Conservation (phyloP, 1,140 invertebrate species). For the Tyrophagus putrescentiae region DNA sequence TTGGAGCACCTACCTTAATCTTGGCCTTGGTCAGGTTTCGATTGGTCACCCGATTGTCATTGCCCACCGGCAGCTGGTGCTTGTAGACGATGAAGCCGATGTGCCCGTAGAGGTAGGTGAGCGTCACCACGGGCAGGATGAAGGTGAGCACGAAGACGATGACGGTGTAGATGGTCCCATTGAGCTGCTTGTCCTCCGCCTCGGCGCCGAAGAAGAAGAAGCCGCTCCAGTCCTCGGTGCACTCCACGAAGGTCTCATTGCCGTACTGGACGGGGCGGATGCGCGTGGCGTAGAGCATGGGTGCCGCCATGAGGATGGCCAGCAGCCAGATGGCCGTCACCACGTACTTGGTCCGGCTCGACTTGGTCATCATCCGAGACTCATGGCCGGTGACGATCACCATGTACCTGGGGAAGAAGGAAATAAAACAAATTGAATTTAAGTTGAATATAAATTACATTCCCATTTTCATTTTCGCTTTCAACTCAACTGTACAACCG, state of each 20-base stretch:
- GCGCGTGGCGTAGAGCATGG: constrained; percentile 35
- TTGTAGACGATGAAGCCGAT: constrained; percentile 36
- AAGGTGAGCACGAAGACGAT: constrained; percentile 39
- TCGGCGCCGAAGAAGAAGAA: constrained; percentile 6
- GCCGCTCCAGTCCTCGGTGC: constrained; percentile 32
- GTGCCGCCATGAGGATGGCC: constrained; percentile 33
- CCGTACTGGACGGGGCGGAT: constrained; percentile 28
- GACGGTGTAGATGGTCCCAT: constrained; percentile 32
- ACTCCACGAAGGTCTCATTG: constrained; percentile 32
- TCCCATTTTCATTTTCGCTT: no score
- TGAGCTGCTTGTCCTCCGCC: not conserved
- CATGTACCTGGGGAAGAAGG: constrained; percentile 31
- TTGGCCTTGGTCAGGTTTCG: constrained; percentile 22
- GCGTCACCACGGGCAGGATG: constrained; percentile 37
- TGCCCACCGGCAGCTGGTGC: constrained; percentile 37
- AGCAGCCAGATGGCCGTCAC: constrained; percentile 39
- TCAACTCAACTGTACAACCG: no score
- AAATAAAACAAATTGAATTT: constrained; percentile 1
- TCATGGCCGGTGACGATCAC: constrained; percentile 35
- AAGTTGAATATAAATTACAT: no score
- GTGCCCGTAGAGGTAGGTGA: constrained; percentile 38
- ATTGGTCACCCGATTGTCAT: constrained; percentile 38
- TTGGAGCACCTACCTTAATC: constrained; percentile 6
- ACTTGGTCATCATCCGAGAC: constrained; percentile 27
- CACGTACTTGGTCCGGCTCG: constrained; percentile 1